Evolutionary conservation across 2,797 vertebrate genomes (phyloP), one percentile per base, ranked within the genome.

Genomic region (Coracias cyanogaster): DNA sequence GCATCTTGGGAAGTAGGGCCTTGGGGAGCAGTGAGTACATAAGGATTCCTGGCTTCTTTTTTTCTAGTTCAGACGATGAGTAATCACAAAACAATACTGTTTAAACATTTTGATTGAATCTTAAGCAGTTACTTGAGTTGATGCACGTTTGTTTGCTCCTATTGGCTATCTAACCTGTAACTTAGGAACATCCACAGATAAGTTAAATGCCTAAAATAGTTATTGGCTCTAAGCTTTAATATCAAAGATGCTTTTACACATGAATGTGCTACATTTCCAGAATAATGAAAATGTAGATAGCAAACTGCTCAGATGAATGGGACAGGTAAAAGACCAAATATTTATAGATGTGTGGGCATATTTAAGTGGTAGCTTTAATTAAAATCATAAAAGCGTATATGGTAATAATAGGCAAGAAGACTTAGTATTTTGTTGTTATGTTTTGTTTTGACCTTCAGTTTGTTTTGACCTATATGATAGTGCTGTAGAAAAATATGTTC

Each of bases 1-100:
- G 98, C 99, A 15, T 98, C 98, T 91, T 99, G 99, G 99, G 98
- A 99, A 97, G 98, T 98, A 15, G 99, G 99, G 76, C 98, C 98
- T 29, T 99, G 99, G 99, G 98, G 99, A 97, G 97, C 97, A 97
- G 99, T 99, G 97, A 99, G 99, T 98, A 97, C 41, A 86, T 55
- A 45, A 77, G 29, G 51, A 87, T 93, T 95, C 41, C 60, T 96
- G 67, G 3, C 29, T 71, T 94, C 70, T 88, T 89, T 37, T 67
- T 82, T 86, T 84, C 25, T 80, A 19, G 16, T 57, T 86, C 25
- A 60, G 21, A 14, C 35, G 43, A 29, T 52, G 31, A 81, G 14
- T 43, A 21, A 71, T 85, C 35, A 61, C 25, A 67, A 37, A 91
- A 8, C 41, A 67, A 5, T 31, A 51, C 3, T 43, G 70, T 64